A percentile compares a stretch with the other conserved stretches of the same genome.
phyloP scores from a whole-genome alignment of 2,113 vertebrate genomes.

The Climacteris rufus region DNA sequence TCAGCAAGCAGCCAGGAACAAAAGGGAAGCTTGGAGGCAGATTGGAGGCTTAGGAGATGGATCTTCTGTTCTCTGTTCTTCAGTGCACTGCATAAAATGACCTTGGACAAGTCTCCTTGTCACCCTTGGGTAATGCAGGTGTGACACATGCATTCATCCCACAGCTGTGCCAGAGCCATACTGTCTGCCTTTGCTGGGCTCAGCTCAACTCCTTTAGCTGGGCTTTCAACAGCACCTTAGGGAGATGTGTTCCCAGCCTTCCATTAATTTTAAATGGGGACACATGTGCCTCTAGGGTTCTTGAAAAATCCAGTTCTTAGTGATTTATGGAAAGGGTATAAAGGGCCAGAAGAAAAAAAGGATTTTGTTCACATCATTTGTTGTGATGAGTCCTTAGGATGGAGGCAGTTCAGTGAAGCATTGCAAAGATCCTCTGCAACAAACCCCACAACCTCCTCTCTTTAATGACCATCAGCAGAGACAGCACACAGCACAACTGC shows the following conservation, averaged over 20 bases:
- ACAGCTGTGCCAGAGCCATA: rapidly evolving
- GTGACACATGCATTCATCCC: not conserved
- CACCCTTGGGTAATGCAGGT: not conserved
- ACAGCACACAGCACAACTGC: not conserved
- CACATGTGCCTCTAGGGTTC: not conserved
- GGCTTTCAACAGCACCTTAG: not conserved
- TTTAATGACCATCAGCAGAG: not conserved
- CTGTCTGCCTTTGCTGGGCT: not conserved
- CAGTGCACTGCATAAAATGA: not conserved
- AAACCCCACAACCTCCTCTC: not conserved
- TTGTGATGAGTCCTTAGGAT: not conserved
- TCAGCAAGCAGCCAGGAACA: not conserved
- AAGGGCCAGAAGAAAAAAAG: not conserved
- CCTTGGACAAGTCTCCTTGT: not conserved
- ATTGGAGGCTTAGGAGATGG: not conserved
- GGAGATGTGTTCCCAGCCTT: not conserved
- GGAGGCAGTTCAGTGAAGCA: not conserved
- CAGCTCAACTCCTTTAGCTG: not conserved
- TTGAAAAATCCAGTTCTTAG: not conserved
- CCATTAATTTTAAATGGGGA: not conserved
- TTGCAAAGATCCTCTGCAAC: not conserved
- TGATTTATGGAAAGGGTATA: not conserved
- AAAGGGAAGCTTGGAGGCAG: not conserved
- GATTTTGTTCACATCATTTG: not conserved
- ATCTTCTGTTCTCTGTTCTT: not conserved